Base-by-base conservation (phyloP, 2,888 invertebrate genomes). In the Antitype chi region DNA sequence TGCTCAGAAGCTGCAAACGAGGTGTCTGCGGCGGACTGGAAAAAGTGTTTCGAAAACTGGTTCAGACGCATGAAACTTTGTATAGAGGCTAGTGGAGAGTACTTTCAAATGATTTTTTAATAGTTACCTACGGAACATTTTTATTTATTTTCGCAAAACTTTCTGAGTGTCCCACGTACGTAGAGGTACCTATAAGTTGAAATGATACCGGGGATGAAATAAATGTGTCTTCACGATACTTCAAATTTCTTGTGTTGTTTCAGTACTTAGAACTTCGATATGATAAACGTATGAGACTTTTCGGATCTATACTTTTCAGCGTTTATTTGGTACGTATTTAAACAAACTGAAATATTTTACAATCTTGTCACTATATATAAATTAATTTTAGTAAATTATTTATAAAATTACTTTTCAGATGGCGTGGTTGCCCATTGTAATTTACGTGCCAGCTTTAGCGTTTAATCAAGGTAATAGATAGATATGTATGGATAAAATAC, bases 371-470 rank as follows among this genome's bases (percentile, higher is more conserved):
- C 32, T 4, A 4, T 32, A 32, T 25, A 13, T 13, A 25, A 23
- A 59, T 4, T 47, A 63, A 17, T 28, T 2, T 57, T 47, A 9
- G 17, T 47, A 57, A 38, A 20, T 20, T 8, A 32, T 59, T 43
- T 63, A 15, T 8, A n/a, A 23, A 47, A 69, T 62, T 25, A 32
- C 0, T 25, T 78, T 85, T 69, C 70, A 98, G 98, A 96, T 98
- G 88, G 97, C 97, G 6, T 98, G 98, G 98, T 93, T 98, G 25
- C 98, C 98, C 23, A 98, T 98, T 70, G 98, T 98, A 3, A 97
- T 98, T 85, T 98, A 98, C 88, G 98, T 98, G 7, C 98, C 98
- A 60, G 98, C 98, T 1, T 94, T 98, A 85, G 98, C 98, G 9
- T 98, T 98, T 88, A 98, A 98, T 93, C 98, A 98, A 97, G 97